Evolutionary conservation across 2,888 invertebrate genomes (phyloP).

Genomic region (Arrhopalites spinosus): DNA sequence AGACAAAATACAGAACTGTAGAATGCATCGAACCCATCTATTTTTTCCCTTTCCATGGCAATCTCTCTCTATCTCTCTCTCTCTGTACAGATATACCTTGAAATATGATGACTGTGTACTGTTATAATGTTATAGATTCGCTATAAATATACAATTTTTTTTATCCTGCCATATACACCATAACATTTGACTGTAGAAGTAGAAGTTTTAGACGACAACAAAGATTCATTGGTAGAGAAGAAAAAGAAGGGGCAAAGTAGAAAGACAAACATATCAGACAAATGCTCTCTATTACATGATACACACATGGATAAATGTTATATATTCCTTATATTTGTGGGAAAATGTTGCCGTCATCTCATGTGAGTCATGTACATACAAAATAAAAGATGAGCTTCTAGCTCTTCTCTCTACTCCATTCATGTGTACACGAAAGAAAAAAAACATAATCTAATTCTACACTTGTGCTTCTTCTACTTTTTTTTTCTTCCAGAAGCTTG

Average conservation of each 20-base stretch:
- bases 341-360: too few relatives aligned
- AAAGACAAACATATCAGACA: background rate
- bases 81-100: background rate
- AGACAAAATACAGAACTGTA: background rate
- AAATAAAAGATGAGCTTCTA: background rate
- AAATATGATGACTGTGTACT: background rate
- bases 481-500: background rate
- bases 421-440: background rate
- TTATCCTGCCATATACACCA: background rate
- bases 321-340: too few relatives aligned
- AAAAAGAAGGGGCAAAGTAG: background rate
- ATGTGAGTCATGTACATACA: too few relatives aligned
- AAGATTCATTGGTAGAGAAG: background rate
- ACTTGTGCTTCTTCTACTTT: background rate
- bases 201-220: background rate
- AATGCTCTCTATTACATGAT: too few relatives aligned
- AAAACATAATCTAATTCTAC: background rate
- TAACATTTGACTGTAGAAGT: background rate
- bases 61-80: background rate
- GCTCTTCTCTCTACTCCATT: background rate
- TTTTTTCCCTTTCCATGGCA: constrained; percentile 2
- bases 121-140: background rate
- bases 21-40: constrained; percentile 26
- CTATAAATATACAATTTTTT: background rate
- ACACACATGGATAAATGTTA: too few relatives aligned